Evolutionary conservation across 2,888 invertebrate species (phyloP).

Genomic region (Herminia tarsipennalis): DNA sequence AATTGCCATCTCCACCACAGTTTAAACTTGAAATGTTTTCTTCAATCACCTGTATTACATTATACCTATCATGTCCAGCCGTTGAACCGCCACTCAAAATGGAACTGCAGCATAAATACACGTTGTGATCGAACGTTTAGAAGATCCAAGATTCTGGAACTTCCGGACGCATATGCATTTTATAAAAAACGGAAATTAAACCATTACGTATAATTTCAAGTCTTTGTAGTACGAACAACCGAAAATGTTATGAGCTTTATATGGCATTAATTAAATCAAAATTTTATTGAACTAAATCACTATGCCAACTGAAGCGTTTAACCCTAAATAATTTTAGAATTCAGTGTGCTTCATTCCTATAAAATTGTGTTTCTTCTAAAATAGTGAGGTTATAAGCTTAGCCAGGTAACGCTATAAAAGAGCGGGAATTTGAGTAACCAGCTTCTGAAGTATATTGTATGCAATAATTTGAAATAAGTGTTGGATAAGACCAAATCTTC

Average conservation of each 20-base stretch:
- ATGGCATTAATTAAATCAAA: slow-evolving; percentile 32
- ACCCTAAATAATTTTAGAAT: slow-evolving; percentile 30
- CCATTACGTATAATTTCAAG: slow-evolving; percentile 44
- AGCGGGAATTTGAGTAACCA: slow-evolving; percentile 17
- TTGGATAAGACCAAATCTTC: too few species aligned
- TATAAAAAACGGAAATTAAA: slow-evolving; percentile 32
- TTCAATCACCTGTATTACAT: background rate
- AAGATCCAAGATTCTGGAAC: slow-evolving; percentile 1
- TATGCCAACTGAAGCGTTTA: slow-evolving; percentile 29
- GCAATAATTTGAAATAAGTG: background rate
- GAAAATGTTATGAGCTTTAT: slow-evolving; percentile 33
- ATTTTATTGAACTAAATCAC: slow-evolving; percentile 26
- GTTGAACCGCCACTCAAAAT: slow-evolving; percentile 25
- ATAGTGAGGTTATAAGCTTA: slow-evolving; percentile 36
- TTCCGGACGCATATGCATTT: slow-evolving; percentile 19
- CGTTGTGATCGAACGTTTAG: slow-evolving; percentile 13
- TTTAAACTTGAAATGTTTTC: background rate
- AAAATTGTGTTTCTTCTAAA: slow-evolving; percentile 32
- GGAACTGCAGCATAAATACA: slow-evolving; percentile 34
- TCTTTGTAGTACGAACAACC: slow-evolving; percentile 41
- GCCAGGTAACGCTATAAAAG: slow-evolving; percentile 28
- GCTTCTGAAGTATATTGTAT: background rate
- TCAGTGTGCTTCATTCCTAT: slow-evolving; percentile 30
- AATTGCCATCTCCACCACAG: slow-evolving; percentile 12
- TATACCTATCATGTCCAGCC: background rate